phyloP scores from a whole-genome alignment of 2,113 vertebrate species.

The Trichechus manatus region DNA sequence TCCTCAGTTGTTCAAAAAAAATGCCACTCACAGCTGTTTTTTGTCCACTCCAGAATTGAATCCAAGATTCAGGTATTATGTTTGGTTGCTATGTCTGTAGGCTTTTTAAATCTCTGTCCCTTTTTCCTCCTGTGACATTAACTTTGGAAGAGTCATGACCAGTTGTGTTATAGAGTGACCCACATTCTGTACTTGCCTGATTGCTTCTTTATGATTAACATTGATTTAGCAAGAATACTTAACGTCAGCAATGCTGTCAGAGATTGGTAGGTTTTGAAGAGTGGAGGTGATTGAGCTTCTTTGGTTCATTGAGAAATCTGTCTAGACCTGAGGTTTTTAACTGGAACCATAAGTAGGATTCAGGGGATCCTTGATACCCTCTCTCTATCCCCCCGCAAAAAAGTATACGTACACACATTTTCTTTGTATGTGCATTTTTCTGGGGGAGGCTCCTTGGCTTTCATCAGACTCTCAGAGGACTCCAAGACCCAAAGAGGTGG shows the following conservation, averaged over 20 bases:
- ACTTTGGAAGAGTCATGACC: slow-evolving; percentile 2
- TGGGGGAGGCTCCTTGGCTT: neutral
- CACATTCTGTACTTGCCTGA: neutral
- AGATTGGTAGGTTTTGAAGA: neutral
- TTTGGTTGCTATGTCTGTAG: neutral
- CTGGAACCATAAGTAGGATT: neutral
- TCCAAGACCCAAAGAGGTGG: neutral
- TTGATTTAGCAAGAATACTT: neutral
- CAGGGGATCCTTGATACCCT: neutral
- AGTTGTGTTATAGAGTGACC: neutral
- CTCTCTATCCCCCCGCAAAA: neutral
- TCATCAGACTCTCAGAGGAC: neutral
- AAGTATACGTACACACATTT: neutral
- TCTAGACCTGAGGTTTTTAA: slow-evolving; percentile 5
- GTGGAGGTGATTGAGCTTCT: neutral
- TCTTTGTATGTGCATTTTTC: slow-evolving; percentile 11
- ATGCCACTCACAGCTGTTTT: neutral
- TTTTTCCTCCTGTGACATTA: neutral
- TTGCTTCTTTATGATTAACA: neutral
- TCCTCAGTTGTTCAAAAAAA: slow-evolving; percentile 19
- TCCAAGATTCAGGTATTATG: neutral
- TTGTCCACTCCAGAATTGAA: neutral
- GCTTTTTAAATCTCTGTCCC: neutral
- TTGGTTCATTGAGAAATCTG: neutral
- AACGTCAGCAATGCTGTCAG: neutral